Evolutionary conservation across 1,140 invertebrate species (phyloP), one percentile per base, ranked within the genome.

Genomic region (Drosophila subpulchrella): DNA sequence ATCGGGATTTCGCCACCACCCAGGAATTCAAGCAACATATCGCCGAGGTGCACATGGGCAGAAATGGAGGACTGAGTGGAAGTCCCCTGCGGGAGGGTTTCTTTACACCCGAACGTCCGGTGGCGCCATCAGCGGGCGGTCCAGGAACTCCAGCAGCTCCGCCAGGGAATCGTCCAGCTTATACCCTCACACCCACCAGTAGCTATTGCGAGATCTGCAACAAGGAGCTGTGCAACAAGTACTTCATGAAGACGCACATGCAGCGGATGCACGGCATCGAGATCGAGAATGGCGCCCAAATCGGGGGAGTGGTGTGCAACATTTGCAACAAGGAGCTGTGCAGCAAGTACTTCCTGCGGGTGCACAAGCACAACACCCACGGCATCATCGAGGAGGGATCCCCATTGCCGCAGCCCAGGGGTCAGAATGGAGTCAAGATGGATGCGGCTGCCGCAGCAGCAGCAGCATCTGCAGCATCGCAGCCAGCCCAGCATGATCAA

Each of bases 171-270:
- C 68, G 66, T 5, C 92, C 32, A 84, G 93, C 48, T 0, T 92
- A 92, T 39, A 92, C 91, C n/a, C 92, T 95, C 48, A 94, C 95
- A 12, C 96, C 94, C 0, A 96, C 95, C 0, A 97, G 96, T 48
- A 98, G 98, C 85, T 99, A 98, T 89, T 99, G 99, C 93, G 98
- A 99, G 92, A 98, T 99, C 65, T 99, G 99, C 93, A 99, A 99
- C 93, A 99, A 99, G 93, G 98, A 99, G 93, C 93, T 99, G 36
- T 99, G 99, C 93, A 99, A 99, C 93, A 99, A 99, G 93, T 99
- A 99, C 91, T 99, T 99, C 92, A 98, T 99, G 96, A 98, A 99
- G 92, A 99, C 98, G 0, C 99, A 99, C 93, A 99, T 99, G 97
- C 96, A 99, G 81, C 96, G 99, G 92, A 99, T 99, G 97, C 99